These are phyloP conservation scores for Mormyrus hasselquistii DNA, from an alignment of 2,797 vertebrate species.

Conservation along the genomic window DNA sequence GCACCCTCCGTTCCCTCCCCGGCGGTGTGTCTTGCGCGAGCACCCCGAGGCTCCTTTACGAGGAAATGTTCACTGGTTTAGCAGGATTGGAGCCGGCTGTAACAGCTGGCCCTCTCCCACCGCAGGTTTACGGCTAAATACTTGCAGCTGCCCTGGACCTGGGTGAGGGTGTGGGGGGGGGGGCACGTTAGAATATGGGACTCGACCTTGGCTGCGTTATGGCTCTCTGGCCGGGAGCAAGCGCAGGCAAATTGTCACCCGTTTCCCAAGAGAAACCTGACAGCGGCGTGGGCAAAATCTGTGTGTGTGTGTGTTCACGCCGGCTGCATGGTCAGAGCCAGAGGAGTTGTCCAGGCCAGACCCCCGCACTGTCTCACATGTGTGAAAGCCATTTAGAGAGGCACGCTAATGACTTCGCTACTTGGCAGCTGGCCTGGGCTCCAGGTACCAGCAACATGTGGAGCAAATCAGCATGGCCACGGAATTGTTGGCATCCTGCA, in stretches of 20 bases:
- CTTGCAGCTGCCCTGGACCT: slow-evolving; percentile 33
- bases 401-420: slow-evolving; percentile 55
- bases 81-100: slow-evolving; percentile 22
- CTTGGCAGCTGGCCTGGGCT: slow-evolving; percentile 44
- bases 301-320: not conserved
- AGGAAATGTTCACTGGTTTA: slow-evolving; percentile 16
- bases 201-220: not conserved
- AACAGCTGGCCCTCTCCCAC: slow-evolving; percentile 23
- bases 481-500: slow-evolving; percentile 22
- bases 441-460: slow-evolving; percentile 64
- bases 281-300: not conserved
- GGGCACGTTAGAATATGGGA: not conserved
- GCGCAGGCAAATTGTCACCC: not conserved
- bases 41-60: not conserved
- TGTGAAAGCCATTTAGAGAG: slow-evolving; percentile 57
- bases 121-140: slow-evolving; percentile 38
- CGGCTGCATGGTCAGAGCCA: slow-evolving; percentile 41
- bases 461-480: slow-evolving; percentile 54
- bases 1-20: not conserved
- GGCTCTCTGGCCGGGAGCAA: slow-evolving; percentile 22
- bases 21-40: not conserved
- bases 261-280: not conserved
- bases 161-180: not conserved
- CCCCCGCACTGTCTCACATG: slow-evolving; percentile 44
- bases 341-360: slow-evolving; percentile 52